Base-by-base conservation (phyloP, 2,113 vertebrate genomes). In the Eulemur macaco region DNA sequence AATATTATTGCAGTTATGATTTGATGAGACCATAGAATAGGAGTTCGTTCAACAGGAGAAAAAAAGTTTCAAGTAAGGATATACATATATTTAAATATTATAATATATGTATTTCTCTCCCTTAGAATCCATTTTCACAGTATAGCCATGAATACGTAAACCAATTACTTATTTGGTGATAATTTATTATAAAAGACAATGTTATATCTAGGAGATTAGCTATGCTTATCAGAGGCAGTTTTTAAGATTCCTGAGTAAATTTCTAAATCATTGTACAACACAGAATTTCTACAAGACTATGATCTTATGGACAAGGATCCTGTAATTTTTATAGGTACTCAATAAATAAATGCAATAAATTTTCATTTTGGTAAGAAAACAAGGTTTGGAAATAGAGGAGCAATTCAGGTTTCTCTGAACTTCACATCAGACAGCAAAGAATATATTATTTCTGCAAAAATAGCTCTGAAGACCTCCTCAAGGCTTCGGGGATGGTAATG, bases 341-440 rank as follows among this genome's bases (percentile, higher is more conserved):
- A 25, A 25, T 84, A 86, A 85, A 64, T 69, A 86, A 88, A 66
- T 45, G 17, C 77, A 45, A 37, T 85, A 54, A 9, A 15, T 21
- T 92, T 69, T 95, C 45, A 90, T 71, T 82, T 88, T 64, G n/a
- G 88, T 81, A 95, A 95, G 63, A 86, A 94, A 92, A 52, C 3
- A 45, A 81, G 15, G 2, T 77, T 84, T 94, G 73, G 95, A 96
- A 81, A 52, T 81, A 56, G 73, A 88, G 39, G 42, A 94, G 76
- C 14, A 37, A 52, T 25, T 0, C 39, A 78, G 9, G 3, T 82
- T 80, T 92, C 58, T 91, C 52, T 77, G 71, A 94, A 60, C 71
- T 95, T 86, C 34, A 77, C 47, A 42, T 63, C 12, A 66, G 93
- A 73, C 60, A 13, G n/a, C 31, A 86, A 68, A 89, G n/a, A 42